Base-by-base conservation (phyloP, 2,113 vertebrate species). In the Sylvilagus bachmani region DNA sequence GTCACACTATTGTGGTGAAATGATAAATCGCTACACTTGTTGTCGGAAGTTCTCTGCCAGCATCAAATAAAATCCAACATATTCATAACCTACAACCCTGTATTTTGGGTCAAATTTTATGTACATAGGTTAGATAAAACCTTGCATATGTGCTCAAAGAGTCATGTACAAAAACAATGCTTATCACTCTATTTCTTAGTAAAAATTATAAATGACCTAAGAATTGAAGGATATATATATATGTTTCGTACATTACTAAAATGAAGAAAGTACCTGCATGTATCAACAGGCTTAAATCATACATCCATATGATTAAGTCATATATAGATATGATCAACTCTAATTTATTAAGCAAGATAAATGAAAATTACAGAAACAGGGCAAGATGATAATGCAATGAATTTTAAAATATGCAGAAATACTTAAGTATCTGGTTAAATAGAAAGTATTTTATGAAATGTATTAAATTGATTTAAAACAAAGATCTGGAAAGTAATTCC, bases 1-100 rank as follows among this genome's bases (percentile, higher is more conserved):
- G 22, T 33, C 11, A 81, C 71, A 83, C 1, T 22, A 36, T 91
- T 58, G 19, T 62, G 58, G 16, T 73, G 73, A 86, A 25, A 62
- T 17, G 3, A 1, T 51, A 51, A 80, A 36, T 92, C 70, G 11
- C 53, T 36, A 33, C 7, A 27, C 5, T 61, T 17, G 75, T 70
- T 86, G n/a, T n/a, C n/a, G 69, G 86, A 79, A 62, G 3, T 21
- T 14, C 67, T 85, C 19, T 78, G 16, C 31, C 3, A 70, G 55
- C 24, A 71, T 62, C 36, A 80, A 80, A 44, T 86, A 79, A 71
- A 80, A 93, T 79, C 44, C 38, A 71, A 86, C 17, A 93, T 80
- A 86, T 24, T 71, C 25, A 62, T 51, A 71, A 0, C 16, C 8
- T 19, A 25, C 6, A 51, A 62, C 3, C 5, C 24, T 62, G 29